Base-by-base conservation (phyloP, 2,113 vertebrate species). In the Ranitomeya variabilis region DNA sequence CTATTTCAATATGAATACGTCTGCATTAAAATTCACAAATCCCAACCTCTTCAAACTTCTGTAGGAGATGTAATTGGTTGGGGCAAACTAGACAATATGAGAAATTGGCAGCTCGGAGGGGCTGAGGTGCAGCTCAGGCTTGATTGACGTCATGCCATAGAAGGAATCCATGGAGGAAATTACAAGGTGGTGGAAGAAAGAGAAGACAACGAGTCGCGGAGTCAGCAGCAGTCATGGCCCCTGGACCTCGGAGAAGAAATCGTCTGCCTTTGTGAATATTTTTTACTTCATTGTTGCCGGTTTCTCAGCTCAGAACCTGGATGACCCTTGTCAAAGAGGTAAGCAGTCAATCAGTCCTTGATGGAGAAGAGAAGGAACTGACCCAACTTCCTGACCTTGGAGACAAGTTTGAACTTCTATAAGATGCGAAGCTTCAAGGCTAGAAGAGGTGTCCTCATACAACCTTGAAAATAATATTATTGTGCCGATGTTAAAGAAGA, bases 1-100 rank as follows among this genome's bases (percentile, higher is more conserved):
- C 76, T 31, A 78, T 86, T 87, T 67, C 10, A 87, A 80, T 87
- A 69, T 87, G 62, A 87, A 87, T 87, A n/a, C 55, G 86, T 55
- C 86, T 80, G 45, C 23, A 87, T 87, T 87, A 80, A 8, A 67
- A 77, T 80, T 19, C 76, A 57, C 62, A 31, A 66, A 52, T 55
- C 62, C 62, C 15, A 21, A 52, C 51, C 57, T 10, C 76, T 67
- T 55, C n/a, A 87, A 80, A 87, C 62, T 69, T 87, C 15, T 37
- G n/a, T 45, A 79, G 37, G 45, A 86, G 59, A 79, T 55, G 85
- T 79, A 86, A 86, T 79, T 66, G 74, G 59, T 66, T 66, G 7
- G 13, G 76, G 57, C 59, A 86, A 67, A 19, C 85, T 79, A 62
- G 76, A 78, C 59, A 51, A 64, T 54, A 76, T 18, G 37, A 78